Percentiles rank a stretch among this genome's conserved stretches.
These are phyloP conservation scores for Pollenia angustigena DNA, from an alignment of 2,888 invertebrate genomes.

Conservation along the genomic window DNA sequence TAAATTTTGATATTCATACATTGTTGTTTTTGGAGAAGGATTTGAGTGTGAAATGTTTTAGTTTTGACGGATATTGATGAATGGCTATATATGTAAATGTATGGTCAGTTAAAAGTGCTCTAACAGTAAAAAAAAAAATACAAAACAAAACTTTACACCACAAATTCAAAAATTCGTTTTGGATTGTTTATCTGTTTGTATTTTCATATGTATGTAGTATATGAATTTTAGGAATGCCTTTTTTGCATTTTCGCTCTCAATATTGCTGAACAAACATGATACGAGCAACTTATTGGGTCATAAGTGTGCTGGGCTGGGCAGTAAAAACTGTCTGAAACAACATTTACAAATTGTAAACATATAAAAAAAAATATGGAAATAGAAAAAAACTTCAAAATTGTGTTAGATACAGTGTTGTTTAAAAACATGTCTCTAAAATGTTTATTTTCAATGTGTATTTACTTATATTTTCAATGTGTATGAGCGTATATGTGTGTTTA, in stretches of 20 bases:
- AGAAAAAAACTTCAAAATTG: conserved; percentile 27
- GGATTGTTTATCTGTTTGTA: neutral
- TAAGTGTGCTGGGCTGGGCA: conserved; percentile 33
- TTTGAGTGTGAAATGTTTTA: conserved; percentile 48
- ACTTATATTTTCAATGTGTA: conserved; percentile 1
- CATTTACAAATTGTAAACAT: conserved; percentile 1
- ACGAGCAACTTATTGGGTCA: conserved; percentile 60
- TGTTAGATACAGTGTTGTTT: conserved; percentile 40
- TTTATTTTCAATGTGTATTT: conserved; percentile 55
- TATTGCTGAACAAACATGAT: conserved; percentile 24
- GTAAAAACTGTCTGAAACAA: conserved; percentile 22
- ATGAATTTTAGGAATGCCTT: neutral
- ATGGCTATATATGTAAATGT: conserved; percentile 12
- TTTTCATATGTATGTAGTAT: neutral
- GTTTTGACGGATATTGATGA: conserved; percentile 63
- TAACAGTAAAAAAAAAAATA: neutral
- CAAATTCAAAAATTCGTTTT: conserved; percentile 38
- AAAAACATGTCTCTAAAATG: conserved; percentile 62
- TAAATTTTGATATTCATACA: conserved; percentile 17
- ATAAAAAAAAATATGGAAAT: neutral
- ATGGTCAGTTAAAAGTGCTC: conserved; percentile 19
- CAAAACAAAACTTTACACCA: neutral
- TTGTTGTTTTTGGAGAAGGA: conserved; percentile 39
- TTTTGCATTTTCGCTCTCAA: neutral
- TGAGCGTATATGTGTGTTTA: neutral